Evolutionary conservation across 1,140 invertebrate species (phyloP), one percentile per base, ranked within the genome.

Genomic region (Tetragnatha versicolor): DNA sequence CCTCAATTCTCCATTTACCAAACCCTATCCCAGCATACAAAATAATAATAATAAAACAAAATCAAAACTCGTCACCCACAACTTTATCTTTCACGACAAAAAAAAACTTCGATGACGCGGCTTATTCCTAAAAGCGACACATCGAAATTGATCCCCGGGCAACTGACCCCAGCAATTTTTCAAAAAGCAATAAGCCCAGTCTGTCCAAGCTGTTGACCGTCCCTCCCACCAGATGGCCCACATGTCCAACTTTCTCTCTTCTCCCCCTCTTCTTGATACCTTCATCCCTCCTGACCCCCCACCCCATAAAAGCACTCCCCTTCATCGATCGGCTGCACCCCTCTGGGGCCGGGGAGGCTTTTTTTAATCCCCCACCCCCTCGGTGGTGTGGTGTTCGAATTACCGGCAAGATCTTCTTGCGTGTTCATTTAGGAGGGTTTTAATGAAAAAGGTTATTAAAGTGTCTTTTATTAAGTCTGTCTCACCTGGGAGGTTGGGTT

Each of bases 81-180:
- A n/a, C n/a, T n/a, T n/a, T n/a, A n/a, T n/a, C n/a, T n/a, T n/a
- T n/a, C n/a, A n/a, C n/a, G n/a, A n/a, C n/a, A n/a, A n/a, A n/a
- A n/a, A n/a, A n/a, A n/a, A n/a, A n/a, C n/a, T n/a, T n/a, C 12
- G 55, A 27, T 33, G 55, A 9, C 27, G 17, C 20, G 35, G 29
- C 55, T 31, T 4, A n/a, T 58, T 58, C 35, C 22, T n/a, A n/a
- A n/a, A n/a, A 33, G 12, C 35, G 55, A 58, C 55, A 33, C 29
- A 2, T 58, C 55, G 35, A 58, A 58, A 58, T 31, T 27, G 35
- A 58, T 58, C 35, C 35, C 29, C 31, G 22, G n/a, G 55, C 29
- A n/a, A 58, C 55, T 58, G 55, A 58, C 55, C 55, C 55, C 14
- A 58, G 55, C 55, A 58, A 58, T 58, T 58, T 58, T 58, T 58